Base-by-base conservation (phyloP, 2,797 vertebrate genomes). In the Cyprinodon diabolis region DNA sequence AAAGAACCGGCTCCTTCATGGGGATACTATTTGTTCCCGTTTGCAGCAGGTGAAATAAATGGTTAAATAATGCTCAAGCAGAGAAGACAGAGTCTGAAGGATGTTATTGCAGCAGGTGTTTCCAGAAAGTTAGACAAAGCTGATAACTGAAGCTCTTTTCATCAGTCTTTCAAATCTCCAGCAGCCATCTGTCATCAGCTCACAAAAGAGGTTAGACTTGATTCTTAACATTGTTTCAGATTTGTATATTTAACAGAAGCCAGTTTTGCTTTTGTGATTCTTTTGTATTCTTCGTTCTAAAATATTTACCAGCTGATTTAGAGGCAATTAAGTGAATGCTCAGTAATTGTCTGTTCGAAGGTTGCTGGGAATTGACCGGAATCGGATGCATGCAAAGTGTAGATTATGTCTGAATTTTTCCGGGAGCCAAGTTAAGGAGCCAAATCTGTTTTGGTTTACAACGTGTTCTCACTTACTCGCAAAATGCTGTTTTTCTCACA, bases 141-240 rank as follows among this genome's bases (percentile, higher is more conserved):
- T 23, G n/a, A 37, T 52, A 51, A 19, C 14, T 30, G 12, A 7
- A 55, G 21, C 49, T 40, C 45, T 9, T 23, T 5, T 30, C 30
- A 40, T 23, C 23, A 9, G 4, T 8, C 52, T n/a, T 3, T 66
- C 25, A 48, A 66, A 30, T 66, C 11, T 72, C 19, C 6, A 10
- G 35, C 55, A 19, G 19, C 40, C 45, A 6, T 58, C 23, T 35
- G 9, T 72, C 9, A 51, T n/a, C 25, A 25, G n/a, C 7, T 9
- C 37, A 47, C 25, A 76, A 23, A 25, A 56, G 45, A 75, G 23
- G 52, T 55, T 66, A 23, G 5, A 77, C 30, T 51, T 47, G 25
- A 55, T 45, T 69, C n/a, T 6, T 8, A 69, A 65, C 55, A 43
- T 47, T 55, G 47, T 55, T 71, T 56, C 21, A 51, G 17, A 21